These are phyloP conservation scores for Rhynchonycteris naso DNA, from an alignment of 2,797 vertebrate species.

Conservation along the genomic window DNA sequence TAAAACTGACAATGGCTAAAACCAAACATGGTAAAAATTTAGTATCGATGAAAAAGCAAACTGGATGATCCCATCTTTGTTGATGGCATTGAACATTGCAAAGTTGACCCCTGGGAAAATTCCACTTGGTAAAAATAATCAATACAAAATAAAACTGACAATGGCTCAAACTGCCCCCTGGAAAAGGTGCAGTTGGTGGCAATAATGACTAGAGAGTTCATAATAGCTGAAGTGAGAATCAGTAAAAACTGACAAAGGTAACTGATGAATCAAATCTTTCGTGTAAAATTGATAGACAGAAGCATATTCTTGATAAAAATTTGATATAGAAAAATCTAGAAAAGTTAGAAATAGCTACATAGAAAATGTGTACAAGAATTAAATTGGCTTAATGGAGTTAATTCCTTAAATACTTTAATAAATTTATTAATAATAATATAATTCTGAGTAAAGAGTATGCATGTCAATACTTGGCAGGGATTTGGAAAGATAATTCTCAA, in stretches of 20 bases:
- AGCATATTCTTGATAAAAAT: conserved; percentile 35
- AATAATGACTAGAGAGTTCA: conserved; percentile 47
- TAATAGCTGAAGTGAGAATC: conserved; percentile 33
- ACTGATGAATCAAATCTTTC: neutral
- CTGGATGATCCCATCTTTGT: conserved; percentile 50
- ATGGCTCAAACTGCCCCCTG: neutral
- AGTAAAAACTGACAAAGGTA: conserved; percentile 53
- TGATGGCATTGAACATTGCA: conserved; percentile 34
- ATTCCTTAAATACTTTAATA: conserved; percentile 41
- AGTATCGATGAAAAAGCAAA: conserved; percentile 69
- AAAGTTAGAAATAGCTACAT: conserved; percentile 14
- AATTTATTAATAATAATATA: conserved; percentile 38
- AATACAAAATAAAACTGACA: conserved; percentile 62
- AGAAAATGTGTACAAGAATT: conserved; percentile 32
- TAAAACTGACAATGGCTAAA: conserved; percentile 58
- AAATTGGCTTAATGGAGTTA: conserved; percentile 18
- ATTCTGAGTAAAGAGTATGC: conserved; percentile 52
- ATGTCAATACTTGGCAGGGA: neutral
- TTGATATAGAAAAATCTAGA: neutral
- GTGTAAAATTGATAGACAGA: neutral
- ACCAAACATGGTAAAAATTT: conserved; percentile 42
- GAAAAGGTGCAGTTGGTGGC: conserved; percentile 53
- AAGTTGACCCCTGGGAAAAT: conserved; percentile 58
- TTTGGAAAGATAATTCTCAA: conserved; percentile 45
- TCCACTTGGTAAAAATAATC: conserved; percentile 54